These are phyloP conservation scores for Cylindroiulus punctatus DNA, from an alignment of 2,888 invertebrate genomes.

Conservation along the genomic window DNA sequence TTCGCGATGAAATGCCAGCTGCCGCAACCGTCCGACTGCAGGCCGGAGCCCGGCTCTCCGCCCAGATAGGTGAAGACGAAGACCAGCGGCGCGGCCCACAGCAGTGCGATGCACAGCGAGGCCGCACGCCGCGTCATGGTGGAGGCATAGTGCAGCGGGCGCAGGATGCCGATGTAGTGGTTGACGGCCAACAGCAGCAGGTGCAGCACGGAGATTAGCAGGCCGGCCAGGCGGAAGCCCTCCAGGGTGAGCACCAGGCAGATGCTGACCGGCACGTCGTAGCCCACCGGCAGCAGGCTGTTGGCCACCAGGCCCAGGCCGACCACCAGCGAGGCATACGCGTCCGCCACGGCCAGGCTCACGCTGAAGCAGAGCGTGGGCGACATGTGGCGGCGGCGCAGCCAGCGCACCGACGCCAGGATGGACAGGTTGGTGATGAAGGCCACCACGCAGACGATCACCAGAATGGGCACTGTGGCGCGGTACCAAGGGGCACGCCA, in stretches of 20 bases:
- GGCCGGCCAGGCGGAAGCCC: constrained; percentile 70
- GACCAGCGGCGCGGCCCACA: constrained; percentile 72
- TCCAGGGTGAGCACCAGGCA: constrained; percentile 65
- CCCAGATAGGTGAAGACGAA: constrained; percentile 70
- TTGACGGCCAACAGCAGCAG: constrained; percentile 74
- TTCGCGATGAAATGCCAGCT: constrained; percentile 65
- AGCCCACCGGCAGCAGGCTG: constrained; percentile 68
- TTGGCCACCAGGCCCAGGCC: constrained; percentile 71
- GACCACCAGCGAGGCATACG: constrained; percentile 70
- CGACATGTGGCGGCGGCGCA: constrained; percentile 69
- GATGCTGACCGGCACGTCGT: constrained; percentile 62
- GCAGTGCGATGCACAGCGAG: constrained; percentile 67
- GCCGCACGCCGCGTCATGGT: constrained; percentile 71
- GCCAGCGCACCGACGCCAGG: constrained; percentile 70
- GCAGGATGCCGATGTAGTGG: constrained; percentile 74
- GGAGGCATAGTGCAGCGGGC: constrained; percentile 74
- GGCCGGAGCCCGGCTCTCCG: constrained; percentile 68
- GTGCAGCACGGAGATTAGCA: constrained; percentile 74
- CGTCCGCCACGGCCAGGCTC: constrained; percentile 72
- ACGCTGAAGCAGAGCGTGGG: constrained; percentile 71
- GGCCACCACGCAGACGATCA: constrained; percentile 70
- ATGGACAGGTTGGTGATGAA: constrained; percentile 71
- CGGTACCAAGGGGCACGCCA: neutral
- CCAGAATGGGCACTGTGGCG: constrained; percentile 63
- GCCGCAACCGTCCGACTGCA: constrained; percentile 62